Conservation (phyloP, 2,888 invertebrate genomes). For the Ophraella communa region DNA sequence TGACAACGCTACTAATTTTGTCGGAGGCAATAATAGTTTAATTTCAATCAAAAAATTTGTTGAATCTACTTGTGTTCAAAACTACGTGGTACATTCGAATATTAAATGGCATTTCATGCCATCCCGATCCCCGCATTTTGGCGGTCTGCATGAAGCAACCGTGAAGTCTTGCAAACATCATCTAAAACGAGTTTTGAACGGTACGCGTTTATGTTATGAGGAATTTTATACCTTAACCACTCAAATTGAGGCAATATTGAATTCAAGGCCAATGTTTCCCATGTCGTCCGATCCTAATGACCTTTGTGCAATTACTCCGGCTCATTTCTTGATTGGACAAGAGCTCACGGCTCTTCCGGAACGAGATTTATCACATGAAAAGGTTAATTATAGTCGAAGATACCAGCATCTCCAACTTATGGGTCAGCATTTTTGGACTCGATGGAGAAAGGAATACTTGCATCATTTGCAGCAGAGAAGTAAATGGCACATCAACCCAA, state of each 20-base stretch:
- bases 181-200: too few relatives aligned
- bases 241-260: slow-evolving; percentile 43
- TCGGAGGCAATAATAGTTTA: too few relatives aligned
- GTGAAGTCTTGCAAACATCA: too few relatives aligned
- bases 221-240: slow-evolving; percentile 41
- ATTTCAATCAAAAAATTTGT: too few relatives aligned
- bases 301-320: slow-evolving; percentile 29
- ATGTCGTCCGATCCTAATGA: not conserved
- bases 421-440: slow-evolving; percentile 15
- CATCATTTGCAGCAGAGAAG: slow-evolving; percentile 9
- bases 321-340: slow-evolving; percentile 30
- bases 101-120: too few relatives aligned
- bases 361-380: slow-evolving; percentile 3
- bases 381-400: slow-evolving; percentile 5
- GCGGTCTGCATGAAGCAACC: too few relatives aligned
- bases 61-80: too few relatives aligned
- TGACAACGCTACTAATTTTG: too few relatives aligned
- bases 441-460: slow-evolving; percentile 15
- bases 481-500: not conserved
- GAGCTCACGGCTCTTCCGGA: slow-evolving; percentile 22
- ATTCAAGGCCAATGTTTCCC: slow-evolving; percentile 42
- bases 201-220: slow-evolving; percentile 37
- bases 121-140: too few relatives aligned
- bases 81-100: too few relatives aligned
- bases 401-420: slow-evolving; percentile 12